phyloP scores from a whole-genome alignment of 2,113 vertebrate genomes.

The Gallinago undulata region DNA sequence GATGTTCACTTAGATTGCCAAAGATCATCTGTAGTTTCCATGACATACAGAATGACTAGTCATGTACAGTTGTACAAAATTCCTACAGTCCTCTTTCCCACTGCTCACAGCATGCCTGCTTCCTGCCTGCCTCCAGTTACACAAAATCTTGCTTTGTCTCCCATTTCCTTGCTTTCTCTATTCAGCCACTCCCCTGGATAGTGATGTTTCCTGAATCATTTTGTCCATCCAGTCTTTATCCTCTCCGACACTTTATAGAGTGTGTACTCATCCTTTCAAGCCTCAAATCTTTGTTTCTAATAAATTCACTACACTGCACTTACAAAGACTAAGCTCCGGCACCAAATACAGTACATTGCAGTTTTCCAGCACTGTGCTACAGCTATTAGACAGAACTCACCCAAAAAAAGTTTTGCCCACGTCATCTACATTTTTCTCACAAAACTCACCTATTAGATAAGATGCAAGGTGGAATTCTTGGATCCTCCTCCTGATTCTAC shows the following conservation, averaged over 20 bases:
- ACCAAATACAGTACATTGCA: neutral
- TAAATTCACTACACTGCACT: neutral
- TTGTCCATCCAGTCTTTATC: neutral
- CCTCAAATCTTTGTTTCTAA: neutral
- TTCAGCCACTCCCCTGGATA: neutral
- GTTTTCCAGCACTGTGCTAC: neutral
- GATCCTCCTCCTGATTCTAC: neutral
- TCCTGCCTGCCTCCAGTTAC: neutral
- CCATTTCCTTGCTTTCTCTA: neutral
- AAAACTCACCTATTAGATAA: neutral
- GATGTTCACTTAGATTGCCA: neutral
- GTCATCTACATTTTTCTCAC: neutral
- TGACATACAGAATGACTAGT: neutral
- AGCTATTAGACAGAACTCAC: neutral
- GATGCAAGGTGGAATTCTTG: neutral
- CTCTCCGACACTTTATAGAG: neutral
- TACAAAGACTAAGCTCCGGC: neutral
- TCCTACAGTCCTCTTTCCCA: neutral
- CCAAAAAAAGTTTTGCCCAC: neutral
- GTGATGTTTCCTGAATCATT: neutral
- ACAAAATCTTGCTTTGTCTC: conserved; percentile 30
- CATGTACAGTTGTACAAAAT: neutral
- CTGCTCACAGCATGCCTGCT: conserved; percentile 18
- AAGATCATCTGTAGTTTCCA: neutral
- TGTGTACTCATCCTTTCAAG: neutral